phyloP scores from a whole-genome alignment of 2,888 invertebrate species.

The Muscina levida region DNA sequence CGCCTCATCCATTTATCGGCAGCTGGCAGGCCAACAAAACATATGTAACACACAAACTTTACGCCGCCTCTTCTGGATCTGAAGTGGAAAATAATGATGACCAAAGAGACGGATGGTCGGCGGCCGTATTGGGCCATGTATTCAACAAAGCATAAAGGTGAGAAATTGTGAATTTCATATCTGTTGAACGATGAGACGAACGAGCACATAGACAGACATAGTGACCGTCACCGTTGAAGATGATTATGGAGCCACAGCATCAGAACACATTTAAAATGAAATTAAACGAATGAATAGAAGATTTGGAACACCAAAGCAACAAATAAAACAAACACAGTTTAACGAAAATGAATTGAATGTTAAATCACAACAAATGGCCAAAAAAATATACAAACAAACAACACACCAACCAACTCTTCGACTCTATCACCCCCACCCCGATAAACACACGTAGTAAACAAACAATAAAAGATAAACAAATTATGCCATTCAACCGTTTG shows the following conservation, averaged over 20 bases:
- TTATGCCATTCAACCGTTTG: slow-evolving; percentile 50
- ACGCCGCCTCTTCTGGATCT: slow-evolving; percentile 41
- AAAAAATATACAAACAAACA: slow-evolving; percentile 46
- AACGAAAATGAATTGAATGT: slow-evolving; percentile 57
- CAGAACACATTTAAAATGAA: slow-evolving; percentile 55
- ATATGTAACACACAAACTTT: slow-evolving; percentile 50
- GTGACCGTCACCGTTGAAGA: no score
- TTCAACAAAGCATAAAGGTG: slow-evolving; percentile 62
- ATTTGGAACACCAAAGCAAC: background rate
- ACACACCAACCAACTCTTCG: slow-evolving; percentile 15
- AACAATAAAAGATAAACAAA: slow-evolving; percentile 64
- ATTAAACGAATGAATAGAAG: slow-evolving; percentile 32
- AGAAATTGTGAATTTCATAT: slow-evolving; percentile 59
- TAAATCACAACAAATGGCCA: slow-evolving; percentile 54
- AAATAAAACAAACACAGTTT: slow-evolving; percentile 35
- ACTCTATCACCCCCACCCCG: background rate
- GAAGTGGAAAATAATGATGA: slow-evolving; percentile 53
- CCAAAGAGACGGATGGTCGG: slow-evolving; percentile 37
- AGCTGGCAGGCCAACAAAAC: slow-evolving; percentile 56
- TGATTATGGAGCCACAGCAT: slow-evolving; percentile 21
- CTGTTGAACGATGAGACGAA: slow-evolving; percentile 16
- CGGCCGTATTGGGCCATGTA: background rate
- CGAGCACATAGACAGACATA: no score
- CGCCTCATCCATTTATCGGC: slow-evolving; percentile 64
- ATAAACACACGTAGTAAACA: slow-evolving; percentile 34